Evolutionary conservation across 1,140 invertebrate species (phyloP).

Genomic region (Potamilus streckersoni): DNA sequence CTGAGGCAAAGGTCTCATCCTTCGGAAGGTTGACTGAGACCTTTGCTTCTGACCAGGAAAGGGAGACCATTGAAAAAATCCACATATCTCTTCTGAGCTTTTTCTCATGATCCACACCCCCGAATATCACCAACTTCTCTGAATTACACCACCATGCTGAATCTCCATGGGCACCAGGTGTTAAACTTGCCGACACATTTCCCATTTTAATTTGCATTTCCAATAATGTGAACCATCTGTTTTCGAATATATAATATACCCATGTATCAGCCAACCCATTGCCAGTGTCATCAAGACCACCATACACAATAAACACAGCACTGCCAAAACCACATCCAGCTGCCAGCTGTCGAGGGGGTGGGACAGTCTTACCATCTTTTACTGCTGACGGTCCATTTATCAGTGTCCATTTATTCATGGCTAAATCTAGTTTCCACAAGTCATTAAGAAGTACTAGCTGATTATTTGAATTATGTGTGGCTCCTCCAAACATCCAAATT

Average conservation of each 20-base stretch:
- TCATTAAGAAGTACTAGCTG: constrained; percentile 38
- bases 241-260: constrained; percentile 32
- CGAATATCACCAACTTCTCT: constrained; percentile 38
- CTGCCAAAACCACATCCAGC: constrained; percentile 34
- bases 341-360: constrained; percentile 32
- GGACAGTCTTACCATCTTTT: constrained; percentile 1
- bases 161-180: constrained; percentile 32
- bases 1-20: constrained; percentile 16
- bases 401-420: constrained; percentile 28
- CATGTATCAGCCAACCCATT: constrained; percentile 41
- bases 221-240: constrained; percentile 29
- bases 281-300: constrained; percentile 33
- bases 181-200: neutral
- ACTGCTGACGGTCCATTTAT: constrained; percentile 32
- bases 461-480: constrained; percentile 19
- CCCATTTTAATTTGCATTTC: constrained; percentile 8
- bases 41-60: constrained; percentile 36
- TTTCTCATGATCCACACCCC: constrained; percentile 37
- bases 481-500: constrained; percentile 50
- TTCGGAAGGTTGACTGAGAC: constrained; percentile 18
- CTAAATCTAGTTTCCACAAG: constrained; percentile 34
- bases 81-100: constrained; percentile 41
- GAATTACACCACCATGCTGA: constrained; percentile 39
- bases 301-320: constrained; percentile 42
- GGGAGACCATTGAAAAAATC: constrained; percentile 32